These are phyloP conservation scores for Spilarctia lutea DNA, from an alignment of 2,888 invertebrate genomes.

Conservation along the genomic window DNA sequence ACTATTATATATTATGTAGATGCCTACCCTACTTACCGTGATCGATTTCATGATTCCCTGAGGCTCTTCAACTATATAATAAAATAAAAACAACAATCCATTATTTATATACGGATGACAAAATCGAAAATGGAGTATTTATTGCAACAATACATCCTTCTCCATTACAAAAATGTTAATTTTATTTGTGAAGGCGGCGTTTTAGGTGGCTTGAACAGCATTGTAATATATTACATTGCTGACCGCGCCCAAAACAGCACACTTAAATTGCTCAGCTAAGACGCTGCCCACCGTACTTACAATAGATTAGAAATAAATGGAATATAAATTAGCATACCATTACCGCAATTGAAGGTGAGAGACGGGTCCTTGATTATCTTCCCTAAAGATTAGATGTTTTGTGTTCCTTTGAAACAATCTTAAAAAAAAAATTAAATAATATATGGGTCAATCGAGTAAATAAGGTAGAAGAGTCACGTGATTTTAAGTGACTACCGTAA, in stretches of 20 bases:
- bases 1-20: neutral
- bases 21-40: conserved; percentile 67
- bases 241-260: conserved; percentile 61
- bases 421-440: too few relatives aligned
- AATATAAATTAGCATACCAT: neutral
- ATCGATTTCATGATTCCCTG: conserved; percentile 71
- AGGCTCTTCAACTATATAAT: conserved; percentile 68
- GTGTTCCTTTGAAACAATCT: too few relatives aligned
- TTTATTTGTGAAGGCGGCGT: conserved; percentile 77
- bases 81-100: conserved; percentile 60
- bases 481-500: too few relatives aligned
- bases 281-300: conserved; percentile 48
- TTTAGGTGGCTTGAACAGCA: conserved; percentile 67
- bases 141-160: conserved; percentile 72
- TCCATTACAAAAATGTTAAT: conserved; percentile 80
- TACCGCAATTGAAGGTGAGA: too few relatives aligned
- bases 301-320: neutral
- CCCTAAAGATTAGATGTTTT: too few relatives aligned
- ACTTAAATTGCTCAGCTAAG: conserved; percentile 51
- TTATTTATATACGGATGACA: conserved; percentile 79
- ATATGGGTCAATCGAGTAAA: too few relatives aligned
- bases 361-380: too few relatives aligned
- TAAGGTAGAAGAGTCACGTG: too few relatives aligned
- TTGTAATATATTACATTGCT: conserved; percentile 69
- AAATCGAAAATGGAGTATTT: conserved; percentile 79